Evolutionary conservation across 2,797 vertebrate species (phyloP).

Genomic region (Remorina albescens): DNA sequence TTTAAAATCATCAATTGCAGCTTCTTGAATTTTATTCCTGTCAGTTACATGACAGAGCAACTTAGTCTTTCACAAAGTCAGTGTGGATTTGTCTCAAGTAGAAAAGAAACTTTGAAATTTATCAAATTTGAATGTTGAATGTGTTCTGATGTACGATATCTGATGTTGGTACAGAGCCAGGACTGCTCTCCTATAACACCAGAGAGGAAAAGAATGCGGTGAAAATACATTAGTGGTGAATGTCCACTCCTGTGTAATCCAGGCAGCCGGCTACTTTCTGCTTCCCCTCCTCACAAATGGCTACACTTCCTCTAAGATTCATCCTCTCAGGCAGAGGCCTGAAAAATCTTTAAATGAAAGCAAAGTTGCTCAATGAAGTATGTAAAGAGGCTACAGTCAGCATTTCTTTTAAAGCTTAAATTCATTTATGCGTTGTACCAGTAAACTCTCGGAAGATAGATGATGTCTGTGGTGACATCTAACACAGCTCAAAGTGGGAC

Average conservation of each 20-base stretch:
- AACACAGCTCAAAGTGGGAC: slow-evolving; percentile 44
- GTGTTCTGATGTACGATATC: not conserved
- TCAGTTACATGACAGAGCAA: not conserved
- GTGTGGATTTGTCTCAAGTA: not conserved
- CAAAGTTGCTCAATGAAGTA: slow-evolving; percentile 69
- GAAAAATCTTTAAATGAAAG: slow-evolving; percentile 65
- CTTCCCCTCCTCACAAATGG: slow-evolving; percentile 13
- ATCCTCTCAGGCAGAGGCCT: slow-evolving; percentile 47
- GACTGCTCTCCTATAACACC: not conserved
- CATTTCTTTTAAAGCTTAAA: slow-evolving; percentile 70
- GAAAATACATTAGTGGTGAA: slow-evolving; percentile 28
- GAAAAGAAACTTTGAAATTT: not conserved
- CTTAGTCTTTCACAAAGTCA: not conserved
- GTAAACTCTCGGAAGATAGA: slow-evolving; percentile 66
- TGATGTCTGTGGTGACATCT: slow-evolving; percentile 30
- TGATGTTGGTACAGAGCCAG: not conserved
- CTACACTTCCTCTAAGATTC: slow-evolving; percentile 42
- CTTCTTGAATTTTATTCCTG: too few species aligned
- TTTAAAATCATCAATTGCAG: not conserved
- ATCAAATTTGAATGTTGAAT: not conserved
- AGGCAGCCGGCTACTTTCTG: slow-evolving; percentile 25
- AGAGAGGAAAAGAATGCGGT: slow-evolving; percentile 34
- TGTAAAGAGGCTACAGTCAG: slow-evolving; percentile 69
- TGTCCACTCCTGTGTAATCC: slow-evolving; percentile 36
- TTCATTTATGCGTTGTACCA: slow-evolving; percentile 51